phyloP scores from a whole-genome alignment of 1,140 invertebrate species.

The Myzus persicae region DNA sequence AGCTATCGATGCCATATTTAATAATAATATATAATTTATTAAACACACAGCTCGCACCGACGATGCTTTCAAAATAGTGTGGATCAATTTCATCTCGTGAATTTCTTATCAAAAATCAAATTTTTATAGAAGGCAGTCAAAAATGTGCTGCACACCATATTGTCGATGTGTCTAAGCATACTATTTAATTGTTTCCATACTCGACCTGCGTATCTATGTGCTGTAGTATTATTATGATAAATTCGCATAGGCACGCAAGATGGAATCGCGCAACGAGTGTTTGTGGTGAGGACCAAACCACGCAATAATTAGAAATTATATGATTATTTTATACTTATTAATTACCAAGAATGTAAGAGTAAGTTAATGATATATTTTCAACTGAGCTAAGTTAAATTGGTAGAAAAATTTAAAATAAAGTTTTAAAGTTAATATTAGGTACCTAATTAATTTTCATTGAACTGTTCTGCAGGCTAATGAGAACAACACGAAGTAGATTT shows the following conservation, averaged over 20 bases:
- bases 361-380: neutral
- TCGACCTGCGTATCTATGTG: accelerated
- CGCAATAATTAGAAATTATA: neutral
- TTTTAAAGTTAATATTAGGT: neutral
- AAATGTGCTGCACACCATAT: neutral
- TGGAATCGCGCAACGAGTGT: too few species aligned
- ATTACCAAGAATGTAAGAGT: neutral
- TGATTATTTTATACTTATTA: neutral
- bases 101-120: neutral
- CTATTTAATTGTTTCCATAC: neutral
- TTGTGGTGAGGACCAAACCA: neutral
- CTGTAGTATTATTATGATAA: neutral
- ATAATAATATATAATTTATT: neutral
- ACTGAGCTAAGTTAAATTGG: neutral
- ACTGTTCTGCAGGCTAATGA: too few species aligned
- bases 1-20: neutral
- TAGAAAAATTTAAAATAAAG: neutral
- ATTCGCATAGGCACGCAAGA: neutral
- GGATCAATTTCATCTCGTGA: neutral
- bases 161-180: neutral
- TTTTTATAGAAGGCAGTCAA: neutral
- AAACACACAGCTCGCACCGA: neutral
- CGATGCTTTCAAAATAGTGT: neutral
- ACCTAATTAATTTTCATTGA: too few species aligned
- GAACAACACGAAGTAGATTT: too few species aligned